Conservation (phyloP, 2,888 invertebrate genomes). For the Noctua janthina region DNA sequence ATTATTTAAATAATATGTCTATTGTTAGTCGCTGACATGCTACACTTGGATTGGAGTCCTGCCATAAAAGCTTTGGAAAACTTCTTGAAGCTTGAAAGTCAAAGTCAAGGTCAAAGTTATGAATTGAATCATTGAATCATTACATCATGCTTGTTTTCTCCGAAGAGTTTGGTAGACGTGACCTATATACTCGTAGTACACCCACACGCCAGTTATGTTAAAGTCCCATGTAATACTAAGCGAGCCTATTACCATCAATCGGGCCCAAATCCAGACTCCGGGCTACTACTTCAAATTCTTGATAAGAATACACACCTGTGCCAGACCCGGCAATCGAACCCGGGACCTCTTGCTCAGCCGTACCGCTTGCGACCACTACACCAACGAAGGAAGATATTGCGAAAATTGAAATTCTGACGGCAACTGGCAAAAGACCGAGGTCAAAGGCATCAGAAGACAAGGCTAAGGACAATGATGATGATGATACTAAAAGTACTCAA, state of each 20-base stretch:
- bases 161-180: background rate
- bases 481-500: background rate
- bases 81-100: slow-evolving; percentile 3
- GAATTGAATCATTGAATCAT: background rate
- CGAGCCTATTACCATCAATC: background rate
- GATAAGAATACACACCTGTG: background rate
- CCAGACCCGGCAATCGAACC: background rate
- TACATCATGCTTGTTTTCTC: background rate
- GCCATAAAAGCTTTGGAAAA: background rate
- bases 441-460: background rate
- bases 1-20: slow-evolving; percentile 50
- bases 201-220: background rate
- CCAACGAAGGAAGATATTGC: background rate
- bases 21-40: slow-evolving; percentile 28
- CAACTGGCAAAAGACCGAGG: background rate
- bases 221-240: no score
- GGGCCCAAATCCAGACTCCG: background rate
- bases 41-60: background rate
- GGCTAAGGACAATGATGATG: background rate
- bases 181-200: background rate
- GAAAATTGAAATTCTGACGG: background rate
- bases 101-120: background rate
- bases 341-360: background rate
- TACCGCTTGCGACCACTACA: background rate
- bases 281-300: background rate